These are phyloP conservation scores for Pedionomus torquatus DNA, from an alignment of 2,113 vertebrate species.

Conservation along the genomic window DNA sequence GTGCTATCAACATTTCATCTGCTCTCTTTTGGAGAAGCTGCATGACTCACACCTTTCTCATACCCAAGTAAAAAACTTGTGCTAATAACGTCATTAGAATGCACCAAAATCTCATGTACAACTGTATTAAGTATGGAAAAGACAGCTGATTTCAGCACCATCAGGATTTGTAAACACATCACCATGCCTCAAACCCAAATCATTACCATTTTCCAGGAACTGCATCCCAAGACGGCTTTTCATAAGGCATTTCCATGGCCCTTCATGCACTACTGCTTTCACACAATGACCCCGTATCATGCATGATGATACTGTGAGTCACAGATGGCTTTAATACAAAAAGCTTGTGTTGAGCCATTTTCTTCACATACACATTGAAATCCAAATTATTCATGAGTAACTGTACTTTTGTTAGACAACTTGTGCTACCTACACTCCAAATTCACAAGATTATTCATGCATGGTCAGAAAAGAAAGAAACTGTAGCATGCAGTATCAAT, in stretches of 20 bases:
- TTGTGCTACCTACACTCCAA: not conserved
- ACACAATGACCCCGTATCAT: slow-evolving; percentile 23
- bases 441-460: not conserved
- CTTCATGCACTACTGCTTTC: not conserved
- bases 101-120: not conserved
- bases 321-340: slow-evolving; percentile 30
- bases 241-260: not conserved
- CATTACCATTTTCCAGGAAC: slow-evolving; percentile 7
- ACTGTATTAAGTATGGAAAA: not conserved
- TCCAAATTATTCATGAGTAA: slow-evolving; percentile 47
- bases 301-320: not conserved
- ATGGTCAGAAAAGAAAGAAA: not conserved
- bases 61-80: slow-evolving; percentile 21
- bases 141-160: not conserved
- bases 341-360: slow-evolving; percentile 20
- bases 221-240: slow-evolving; percentile 9
- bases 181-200: not conserved
- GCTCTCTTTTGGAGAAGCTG: not conserved
- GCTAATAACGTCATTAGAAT: slow-evolving; percentile 19
- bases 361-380: slow-evolving; percentile 8
- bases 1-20: slow-evolving; percentile 10
- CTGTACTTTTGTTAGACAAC: slow-evolving; percentile 11
- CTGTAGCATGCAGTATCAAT: not conserved
- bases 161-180: not conserved
- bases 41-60: slow-evolving; percentile 43